Evolutionary conservation across 2,888 invertebrate genomes (phyloP), one percentile per base, ranked within the genome.

Genomic region (Caprella mutica): DNA sequence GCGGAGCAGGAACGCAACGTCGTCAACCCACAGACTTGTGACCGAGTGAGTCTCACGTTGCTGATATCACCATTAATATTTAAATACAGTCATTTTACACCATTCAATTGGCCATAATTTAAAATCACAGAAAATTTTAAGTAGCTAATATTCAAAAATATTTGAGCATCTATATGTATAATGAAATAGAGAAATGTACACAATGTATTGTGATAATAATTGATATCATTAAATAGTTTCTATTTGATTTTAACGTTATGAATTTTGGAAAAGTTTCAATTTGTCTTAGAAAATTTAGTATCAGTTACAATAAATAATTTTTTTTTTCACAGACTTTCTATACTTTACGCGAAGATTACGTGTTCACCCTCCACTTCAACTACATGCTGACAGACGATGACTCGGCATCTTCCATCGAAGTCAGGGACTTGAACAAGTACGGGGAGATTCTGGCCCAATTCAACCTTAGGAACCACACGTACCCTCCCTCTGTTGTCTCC

Each of bases 401-500:
- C 17, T 83, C 84, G 68, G 85, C 86, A 68, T 86, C 84, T 3
- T 75, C 77, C 54, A 78, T 91, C 56, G 83, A 82, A 70, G 77
- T 91, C 43, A 86, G 63, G 39, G 63, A 63, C 48, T 55, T 57
- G 26, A 55, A 59, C 17, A 19, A 52, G 30, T 52, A 39, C 29
- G 63, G 63, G 23, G 59, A 57, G 23, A 23, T 63, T n/a, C 50
- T 63, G 42, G 59, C 59, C 46, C 48, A 38, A 30, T 59, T 91
- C 71, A 76, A 76, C 55, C 81, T 94, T 50, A 78, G 82, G 68
- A 96, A 96, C 72, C 82, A 81, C 58, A 90, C 92, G 0, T 77
- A 90, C 68, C 90, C 91, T 0, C 91, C 93, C 71, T 87, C 88
- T 69, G 80, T 91, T 12, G 86, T 89, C 3, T 85, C 89, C 3